Percentiles rank a stretch among this genome's conserved stretches.
Conservation (phyloP, 2,113 vertebrate species). For the Calidris pugnax region DNA sequence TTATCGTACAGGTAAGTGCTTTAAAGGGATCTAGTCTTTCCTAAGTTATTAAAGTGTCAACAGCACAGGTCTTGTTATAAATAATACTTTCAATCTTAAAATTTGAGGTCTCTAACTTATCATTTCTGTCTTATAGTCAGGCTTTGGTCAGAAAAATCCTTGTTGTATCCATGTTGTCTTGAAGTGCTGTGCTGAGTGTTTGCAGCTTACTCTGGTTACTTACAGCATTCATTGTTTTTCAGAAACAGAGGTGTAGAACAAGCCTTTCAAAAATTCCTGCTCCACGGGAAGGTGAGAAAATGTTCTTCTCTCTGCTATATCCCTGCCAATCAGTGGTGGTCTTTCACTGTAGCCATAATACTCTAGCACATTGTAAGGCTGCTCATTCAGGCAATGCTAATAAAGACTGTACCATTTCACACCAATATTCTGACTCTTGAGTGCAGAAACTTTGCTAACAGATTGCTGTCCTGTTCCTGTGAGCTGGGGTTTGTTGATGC, state of each 20-base stretch:
- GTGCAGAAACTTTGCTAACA: background rate
- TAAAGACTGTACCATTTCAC: background rate
- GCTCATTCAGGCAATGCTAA: background rate
- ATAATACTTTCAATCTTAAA: background rate
- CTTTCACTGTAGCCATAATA: background rate
- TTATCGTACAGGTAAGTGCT: slow-evolving; percentile 69
- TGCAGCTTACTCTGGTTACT: background rate
- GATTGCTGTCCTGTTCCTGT: background rate
- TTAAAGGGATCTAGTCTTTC: background rate
- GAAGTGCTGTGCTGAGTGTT: background rate
- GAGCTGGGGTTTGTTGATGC: background rate
- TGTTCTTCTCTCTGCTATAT: background rate
- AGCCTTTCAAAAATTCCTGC: slow-evolving; percentile 78
- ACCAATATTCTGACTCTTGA: background rate
- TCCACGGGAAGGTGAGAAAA: slow-evolving; percentile 75
- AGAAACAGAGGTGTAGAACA: slow-evolving; percentile 75
- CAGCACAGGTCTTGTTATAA: background rate
- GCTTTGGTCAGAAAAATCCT: background rate
- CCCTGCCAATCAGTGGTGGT: background rate
- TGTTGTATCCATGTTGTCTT: background rate
- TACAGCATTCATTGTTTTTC: background rate
- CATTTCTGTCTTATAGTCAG: background rate
- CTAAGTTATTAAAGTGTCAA: background rate
- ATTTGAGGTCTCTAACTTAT: background rate
- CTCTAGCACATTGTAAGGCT: background rate